Evolutionary conservation across 2,888 invertebrate genomes (phyloP).

Genomic region (Bhutanitis thaidina): DNA sequence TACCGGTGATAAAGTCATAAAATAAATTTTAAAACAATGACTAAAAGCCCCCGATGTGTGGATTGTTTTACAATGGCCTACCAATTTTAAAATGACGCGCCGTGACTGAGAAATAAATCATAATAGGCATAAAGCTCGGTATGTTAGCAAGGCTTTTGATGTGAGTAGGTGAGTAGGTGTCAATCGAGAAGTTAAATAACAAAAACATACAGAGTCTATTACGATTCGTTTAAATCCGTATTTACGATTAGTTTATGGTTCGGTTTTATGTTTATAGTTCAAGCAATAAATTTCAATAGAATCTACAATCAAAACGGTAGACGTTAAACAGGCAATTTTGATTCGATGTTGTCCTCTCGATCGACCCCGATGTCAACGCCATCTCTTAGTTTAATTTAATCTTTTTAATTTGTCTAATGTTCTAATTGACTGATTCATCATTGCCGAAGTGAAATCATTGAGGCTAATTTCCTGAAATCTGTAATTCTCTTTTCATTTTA

Average conservation of each 20-base stretch:
- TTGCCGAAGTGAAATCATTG: too few species aligned
- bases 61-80: conserved; percentile 38
- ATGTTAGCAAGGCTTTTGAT: background rate
- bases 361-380: background rate
- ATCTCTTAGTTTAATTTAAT: background rate
- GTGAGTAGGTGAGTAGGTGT: conserved; percentile 4
- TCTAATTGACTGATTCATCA: too few species aligned
- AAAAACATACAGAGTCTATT: conserved; percentile 19
- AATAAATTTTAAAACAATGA: background rate
- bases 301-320: conserved; percentile 13
- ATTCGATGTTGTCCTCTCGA: conserved; percentile 1
- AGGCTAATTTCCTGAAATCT: too few species aligned
- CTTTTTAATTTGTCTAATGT: too few species aligned
- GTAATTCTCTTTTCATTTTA: too few species aligned
- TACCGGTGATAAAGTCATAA: background rate
- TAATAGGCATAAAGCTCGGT: background rate
- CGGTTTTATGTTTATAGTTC: conserved; percentile 16
- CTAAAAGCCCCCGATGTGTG: conserved; percentile 24
- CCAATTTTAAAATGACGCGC: conserved; percentile 36
- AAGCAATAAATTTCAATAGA: conserved; percentile 21
- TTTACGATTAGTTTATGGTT: conserved; percentile 23
- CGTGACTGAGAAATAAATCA: conserved; percentile 21
- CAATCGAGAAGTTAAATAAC: conserved; percentile 14
- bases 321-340: conserved; percentile 2
- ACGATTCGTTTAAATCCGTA: conserved; percentile 21